A percentile compares a stretch with the other conserved stretches of the same genome.
phyloP scores from a whole-genome alignment of 2,888 invertebrate species.

The Lottia gigantea region DNA sequence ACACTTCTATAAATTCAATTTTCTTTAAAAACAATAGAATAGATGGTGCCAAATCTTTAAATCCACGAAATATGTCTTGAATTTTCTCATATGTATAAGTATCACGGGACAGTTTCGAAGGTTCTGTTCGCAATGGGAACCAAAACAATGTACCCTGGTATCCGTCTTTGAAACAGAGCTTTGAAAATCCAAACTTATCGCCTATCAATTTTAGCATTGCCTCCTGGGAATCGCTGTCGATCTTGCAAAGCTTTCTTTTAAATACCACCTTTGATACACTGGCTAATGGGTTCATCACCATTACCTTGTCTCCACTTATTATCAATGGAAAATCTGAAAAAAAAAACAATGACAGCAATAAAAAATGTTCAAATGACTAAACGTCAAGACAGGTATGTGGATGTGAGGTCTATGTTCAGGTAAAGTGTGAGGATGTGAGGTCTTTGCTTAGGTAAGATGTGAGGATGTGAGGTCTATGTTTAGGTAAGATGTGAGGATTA shows the following conservation, averaged over 20 bases:
- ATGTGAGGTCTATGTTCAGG: too few species aligned
- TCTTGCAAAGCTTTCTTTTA: not conserved
- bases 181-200: constrained; percentile 41
- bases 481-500: too few species aligned
- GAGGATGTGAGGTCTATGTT: too few species aligned
- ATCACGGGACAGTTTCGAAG: constrained; percentile 49
- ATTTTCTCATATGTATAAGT: constrained; percentile 46
- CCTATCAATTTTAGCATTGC: constrained; percentile 37
- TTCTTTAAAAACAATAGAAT: constrained; percentile 58
- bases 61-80: constrained; percentile 43
- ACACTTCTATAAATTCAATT: constrained; percentile 49
- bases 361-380: too few species aligned
- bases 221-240: constrained; percentile 23
- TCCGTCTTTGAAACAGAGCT: constrained; percentile 33
- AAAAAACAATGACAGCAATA: not conserved
- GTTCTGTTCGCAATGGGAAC: constrained; percentile 53
- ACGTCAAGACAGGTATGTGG: too few species aligned
- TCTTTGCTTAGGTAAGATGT: too few species aligned
- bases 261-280: constrained; percentile 13
- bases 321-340: constrained; percentile 56
- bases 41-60: constrained; percentile 48
- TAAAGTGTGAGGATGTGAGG: too few species aligned
- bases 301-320: constrained; percentile 50
- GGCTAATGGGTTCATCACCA: constrained; percentile 53
- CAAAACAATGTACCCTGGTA: constrained; percentile 57